phyloP scores from a whole-genome alignment of 2,797 vertebrate species.

The Dallia pectoralis region DNA sequence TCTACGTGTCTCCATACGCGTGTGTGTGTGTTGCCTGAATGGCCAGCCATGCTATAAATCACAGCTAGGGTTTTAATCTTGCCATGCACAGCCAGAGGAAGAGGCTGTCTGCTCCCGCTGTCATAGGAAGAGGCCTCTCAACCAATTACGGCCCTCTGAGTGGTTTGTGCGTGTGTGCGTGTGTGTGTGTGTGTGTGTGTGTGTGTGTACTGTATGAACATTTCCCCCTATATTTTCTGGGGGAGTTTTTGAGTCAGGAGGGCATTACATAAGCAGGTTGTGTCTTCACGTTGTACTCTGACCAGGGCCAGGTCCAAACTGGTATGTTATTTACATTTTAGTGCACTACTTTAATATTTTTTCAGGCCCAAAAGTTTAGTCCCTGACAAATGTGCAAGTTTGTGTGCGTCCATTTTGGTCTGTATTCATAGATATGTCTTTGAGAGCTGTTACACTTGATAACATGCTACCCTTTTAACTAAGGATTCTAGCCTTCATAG shows the following conservation, averaged over 20 bases:
- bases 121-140: constrained; percentile 14
- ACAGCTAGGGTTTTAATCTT: constrained; percentile 19
- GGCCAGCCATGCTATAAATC: constrained; percentile 40
- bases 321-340: not conserved
- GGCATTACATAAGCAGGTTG: not conserved
- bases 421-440: no score
- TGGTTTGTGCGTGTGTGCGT: not conserved
- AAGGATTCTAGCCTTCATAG: no score
- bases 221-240: not conserved
- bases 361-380: no score
- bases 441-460: no score
- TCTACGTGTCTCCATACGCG: no score
- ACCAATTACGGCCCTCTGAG: constrained; percentile 23
- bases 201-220: not conserved
- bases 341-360: not conserved
- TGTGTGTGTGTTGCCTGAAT: constrained; percentile 26
- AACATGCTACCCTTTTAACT: no score
- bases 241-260: not conserved
- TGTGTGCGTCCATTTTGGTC: no score
- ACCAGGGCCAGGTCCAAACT: not conserved
- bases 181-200: not conserved
- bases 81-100: not conserved
- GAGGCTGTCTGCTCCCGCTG: not conserved
- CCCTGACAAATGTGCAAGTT: no score
- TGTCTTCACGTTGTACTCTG: not conserved